Conservation (phyloP, 2,888 invertebrate genomes). For the Xiphydria camelus region DNA sequence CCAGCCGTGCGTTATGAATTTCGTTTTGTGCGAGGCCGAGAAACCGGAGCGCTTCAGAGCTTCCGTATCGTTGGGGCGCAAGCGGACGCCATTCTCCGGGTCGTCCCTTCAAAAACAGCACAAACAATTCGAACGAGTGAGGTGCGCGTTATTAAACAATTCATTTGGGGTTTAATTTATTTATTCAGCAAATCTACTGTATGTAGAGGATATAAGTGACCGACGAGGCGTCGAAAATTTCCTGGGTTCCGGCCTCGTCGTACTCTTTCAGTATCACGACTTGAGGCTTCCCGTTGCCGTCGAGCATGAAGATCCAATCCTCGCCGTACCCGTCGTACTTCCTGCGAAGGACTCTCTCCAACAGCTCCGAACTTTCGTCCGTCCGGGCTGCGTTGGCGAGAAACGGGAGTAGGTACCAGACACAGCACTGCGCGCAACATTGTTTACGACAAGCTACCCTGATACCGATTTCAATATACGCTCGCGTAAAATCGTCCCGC, state of each 20-base stretch:
- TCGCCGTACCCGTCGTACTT: constrained; percentile 54
- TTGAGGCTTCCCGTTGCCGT: constrained; percentile 53
- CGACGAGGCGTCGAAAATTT: constrained; percentile 34
- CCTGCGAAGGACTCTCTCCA: constrained; percentile 36
- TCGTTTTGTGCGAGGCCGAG: constrained; percentile 46
- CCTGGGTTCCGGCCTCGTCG: constrained; percentile 30
- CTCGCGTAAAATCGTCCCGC: not conserved
- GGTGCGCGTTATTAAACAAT: too few relatives aligned
- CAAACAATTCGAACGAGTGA: too few relatives aligned
- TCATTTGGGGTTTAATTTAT: too few relatives aligned
- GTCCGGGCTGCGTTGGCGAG: constrained; percentile 7
- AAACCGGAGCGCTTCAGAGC: constrained; percentile 39
- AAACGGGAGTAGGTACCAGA: not conserved
- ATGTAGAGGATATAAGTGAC: constrained; percentile 48
- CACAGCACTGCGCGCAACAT: not conserved
- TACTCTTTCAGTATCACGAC: constrained; percentile 49
- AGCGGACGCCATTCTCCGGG: constrained; percentile 38
- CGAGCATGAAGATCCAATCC: constrained; percentile 57
- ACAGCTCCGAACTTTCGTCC: not conserved
- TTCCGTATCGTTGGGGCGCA: constrained; percentile 37
- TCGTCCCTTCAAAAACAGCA: constrained; percentile 39
- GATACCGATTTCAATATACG: too few relatives aligned
- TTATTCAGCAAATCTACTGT: constrained; percentile 39
- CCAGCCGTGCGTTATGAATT: constrained; percentile 61
- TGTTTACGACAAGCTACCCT: too few relatives aligned